Evolutionary conservation across 1,140 invertebrate species (phyloP), one percentile per base, ranked within the genome.

Genomic region (Drosophila truncata): DNA sequence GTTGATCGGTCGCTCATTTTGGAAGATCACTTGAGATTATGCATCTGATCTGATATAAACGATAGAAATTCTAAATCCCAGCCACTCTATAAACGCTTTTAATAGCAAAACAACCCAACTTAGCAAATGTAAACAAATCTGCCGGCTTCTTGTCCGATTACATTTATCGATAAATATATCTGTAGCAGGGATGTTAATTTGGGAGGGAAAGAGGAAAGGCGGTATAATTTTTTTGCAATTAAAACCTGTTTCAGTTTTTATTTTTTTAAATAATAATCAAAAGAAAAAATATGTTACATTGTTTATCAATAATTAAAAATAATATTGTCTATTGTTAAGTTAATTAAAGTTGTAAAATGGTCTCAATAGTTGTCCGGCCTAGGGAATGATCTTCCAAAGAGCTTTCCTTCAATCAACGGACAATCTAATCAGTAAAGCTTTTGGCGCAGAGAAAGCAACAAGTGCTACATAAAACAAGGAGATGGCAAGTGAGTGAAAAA

Each of bases 361-460:
- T 0, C 20, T 14, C 2, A 10, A 1, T 14, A 41, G 2, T 23
- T 20, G 23, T 73, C 66, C 67, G 60, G 70, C 13, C 37, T 67
- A 9, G 18, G 9, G 33, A 13, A 33, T 9, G 42, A 69, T 67
- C 65, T 66, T 31, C 27, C 49, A 27, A 18, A 39, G 29, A 78
- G 74, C 74, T 78, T 78, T 77, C 35, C 16, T 29, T n/a, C 39
- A 23, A 52, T 37, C 14, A 54, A 25, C 35, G 25, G 35, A 13
- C 44, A 47, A 61, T 31, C 31, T 54, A 69, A 69, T 78, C 63
- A 78, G 74, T 69, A 3, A 9, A 78, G 74, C 74, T 78, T 78
- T 78, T 42, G 4, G 13, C 57, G 37, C 49, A 16, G 63, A 39
- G 49, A 54, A 49, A 78, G 63, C 63, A 69, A 78, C 74, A 69